Base-by-base conservation (phyloP, 2,797 vertebrate genomes). In the Arctocebus calabarensis region DNA sequence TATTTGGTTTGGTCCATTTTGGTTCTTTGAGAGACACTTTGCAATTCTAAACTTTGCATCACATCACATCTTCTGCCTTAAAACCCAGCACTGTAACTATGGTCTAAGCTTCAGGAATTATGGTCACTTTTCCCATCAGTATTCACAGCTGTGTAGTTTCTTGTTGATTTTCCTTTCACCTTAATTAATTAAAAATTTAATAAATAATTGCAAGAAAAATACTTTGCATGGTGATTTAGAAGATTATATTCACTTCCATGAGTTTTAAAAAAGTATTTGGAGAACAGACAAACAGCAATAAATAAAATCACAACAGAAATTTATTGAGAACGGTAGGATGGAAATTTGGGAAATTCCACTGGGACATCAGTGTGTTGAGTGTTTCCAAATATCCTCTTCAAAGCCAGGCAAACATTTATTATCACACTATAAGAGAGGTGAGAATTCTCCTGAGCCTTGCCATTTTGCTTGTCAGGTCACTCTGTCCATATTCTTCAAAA, bases 141-240 rank as follows among this genome's bases (percentile, higher is more conserved):
- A 95, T 86, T 92, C 93, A 96, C 64, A 93, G n/a, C 43, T 64
- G 62, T 91, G 95, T 91, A 90, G 27, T 84, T 94, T 91, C 48
- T 84, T 96, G 45, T 93, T 96, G 75, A 93, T 93, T 94, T 94
- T 96, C n/a, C 77, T 95, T 89, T 92, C 79, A 95, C 96, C 83
- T 96, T 95, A 95, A 97, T 96, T 95, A 95, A 97, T 97, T 91
- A 96, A 32, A 95, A 93, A 91, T 84, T 96, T 96, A 96, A 97
- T 94, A 94, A 97, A 94, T 96, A 78, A 96, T 97, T 96, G 45
- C 45, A 96, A 94, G 94, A 91, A 77, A 68, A 37, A 93, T 70
- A 88, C 27, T 61, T 89, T 12, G 20, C 86, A 79, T 64, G n/a
- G 90, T 95, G 55, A 92, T 81, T 96, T 70, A 93, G 73, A 84